These are phyloP conservation scores for Tipula unca DNA, from an alignment of 2,888 invertebrate genomes.

Conservation along the genomic window DNA sequence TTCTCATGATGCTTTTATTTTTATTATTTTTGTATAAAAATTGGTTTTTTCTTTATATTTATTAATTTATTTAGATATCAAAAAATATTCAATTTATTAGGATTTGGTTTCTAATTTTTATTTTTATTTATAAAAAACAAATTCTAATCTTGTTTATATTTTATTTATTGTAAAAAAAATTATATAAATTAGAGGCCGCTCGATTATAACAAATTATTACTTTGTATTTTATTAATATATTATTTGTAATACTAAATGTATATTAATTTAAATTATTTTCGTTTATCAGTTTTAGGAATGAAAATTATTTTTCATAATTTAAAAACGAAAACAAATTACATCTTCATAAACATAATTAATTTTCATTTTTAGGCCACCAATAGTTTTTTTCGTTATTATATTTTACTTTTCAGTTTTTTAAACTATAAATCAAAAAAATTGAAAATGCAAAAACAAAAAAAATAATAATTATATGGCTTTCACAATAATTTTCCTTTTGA, in stretches of 20 bases:
- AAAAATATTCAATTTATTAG: background rate
- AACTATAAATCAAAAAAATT: background rate
- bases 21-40: background rate
- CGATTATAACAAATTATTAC: background rate
- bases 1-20: background rate
- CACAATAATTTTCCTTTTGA: background rate
- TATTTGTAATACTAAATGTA: background rate
- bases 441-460: background rate
- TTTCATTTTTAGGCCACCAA: background rate
- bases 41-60: background rate
- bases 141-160: background rate
- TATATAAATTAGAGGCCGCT: constrained; percentile 14
- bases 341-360: background rate
- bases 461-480: background rate
- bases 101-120: background rate
- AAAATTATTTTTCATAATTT: background rate
- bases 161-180: background rate
- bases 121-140: background rate
- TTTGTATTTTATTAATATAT: background rate
- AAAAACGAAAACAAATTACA: background rate
- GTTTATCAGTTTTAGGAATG: constrained; percentile 4
- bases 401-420: constrained; percentile 4
- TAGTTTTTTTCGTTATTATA: background rate
- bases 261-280: background rate
- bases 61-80: background rate